Evolutionary conservation across 2,888 invertebrate genomes (phyloP).

Genomic region (Lepidochitona cinerea): DNA sequence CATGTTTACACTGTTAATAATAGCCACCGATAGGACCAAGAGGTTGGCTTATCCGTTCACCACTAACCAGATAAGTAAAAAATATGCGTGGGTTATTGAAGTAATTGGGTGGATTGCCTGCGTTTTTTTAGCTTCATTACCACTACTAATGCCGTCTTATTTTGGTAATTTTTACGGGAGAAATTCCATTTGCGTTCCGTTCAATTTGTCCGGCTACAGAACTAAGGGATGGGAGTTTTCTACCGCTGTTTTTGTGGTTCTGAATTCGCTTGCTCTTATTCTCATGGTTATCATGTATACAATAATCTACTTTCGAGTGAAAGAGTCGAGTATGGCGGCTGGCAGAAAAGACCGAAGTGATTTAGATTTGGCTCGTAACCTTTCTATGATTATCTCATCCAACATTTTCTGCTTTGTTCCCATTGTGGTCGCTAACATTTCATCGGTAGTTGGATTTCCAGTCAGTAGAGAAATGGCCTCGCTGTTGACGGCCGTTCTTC

Average conservation of each 20-base stretch:
- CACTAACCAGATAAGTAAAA: not conserved
- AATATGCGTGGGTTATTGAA: not conserved
- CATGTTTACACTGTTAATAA: not conserved
- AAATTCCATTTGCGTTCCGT: not conserved
- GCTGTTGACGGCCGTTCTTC: not conserved
- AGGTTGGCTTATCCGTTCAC: not conserved
- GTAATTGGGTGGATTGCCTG: not conserved
- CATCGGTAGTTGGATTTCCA: not conserved
- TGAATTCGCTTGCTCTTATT: not conserved
- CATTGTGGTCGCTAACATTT: not conserved
- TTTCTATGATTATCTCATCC: not conserved
- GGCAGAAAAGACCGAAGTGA: not conserved
- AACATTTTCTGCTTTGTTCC: not conserved
- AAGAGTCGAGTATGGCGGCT: not conserved
- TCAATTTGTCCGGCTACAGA: not conserved
- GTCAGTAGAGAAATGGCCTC: not conserved
- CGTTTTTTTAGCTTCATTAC: not conserved
- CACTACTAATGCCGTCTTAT: not conserved
- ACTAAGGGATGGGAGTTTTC: not conserved
- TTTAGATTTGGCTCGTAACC: not conserved
- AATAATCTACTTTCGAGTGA: not conserved
- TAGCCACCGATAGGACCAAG: not conserved
- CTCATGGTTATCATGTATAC: not conserved
- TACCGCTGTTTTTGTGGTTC: not conserved
- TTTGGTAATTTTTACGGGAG: not conserved